A percentile compares a stretch with the other conserved stretches of the same genome.
phyloP scores from a whole-genome alignment of 2,113 vertebrate genomes.

The Philantomba maxwellii region DNA sequence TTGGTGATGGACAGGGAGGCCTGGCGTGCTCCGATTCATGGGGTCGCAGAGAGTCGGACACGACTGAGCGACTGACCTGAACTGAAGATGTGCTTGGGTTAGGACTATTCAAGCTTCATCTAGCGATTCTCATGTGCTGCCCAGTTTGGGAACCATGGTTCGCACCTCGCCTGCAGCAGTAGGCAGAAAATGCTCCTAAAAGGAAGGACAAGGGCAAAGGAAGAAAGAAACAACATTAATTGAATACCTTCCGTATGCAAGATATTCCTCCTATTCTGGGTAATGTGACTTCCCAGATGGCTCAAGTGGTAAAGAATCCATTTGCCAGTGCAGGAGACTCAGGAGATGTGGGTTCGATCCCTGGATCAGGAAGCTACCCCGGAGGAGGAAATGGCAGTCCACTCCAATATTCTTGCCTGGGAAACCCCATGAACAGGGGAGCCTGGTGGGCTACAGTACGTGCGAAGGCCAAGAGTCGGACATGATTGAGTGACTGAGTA shows the following conservation, averaged over 20 bases:
- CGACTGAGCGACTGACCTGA: too few relatives aligned
- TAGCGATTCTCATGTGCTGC: neutral
- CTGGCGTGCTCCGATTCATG: too few relatives aligned
- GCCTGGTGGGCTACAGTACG: neutral
- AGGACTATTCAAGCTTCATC: neutral
- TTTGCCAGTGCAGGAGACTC: neutral
- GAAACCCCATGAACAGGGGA: neutral
- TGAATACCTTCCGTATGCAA: neutral
- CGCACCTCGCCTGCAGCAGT: rapidly evolving
- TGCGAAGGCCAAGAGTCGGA: neutral
- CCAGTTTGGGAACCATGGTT: neutral
- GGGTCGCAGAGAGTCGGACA: too few relatives aligned
- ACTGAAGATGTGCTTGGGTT: neutral
- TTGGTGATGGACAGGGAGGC: too few relatives aligned
- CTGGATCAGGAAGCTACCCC: neutral
- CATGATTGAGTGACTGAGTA: neutral
- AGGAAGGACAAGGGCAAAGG: neutral
- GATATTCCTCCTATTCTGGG: neutral
- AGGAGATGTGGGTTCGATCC: rapidly evolving
- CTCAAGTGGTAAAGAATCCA: neutral
- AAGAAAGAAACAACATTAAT: neutral
- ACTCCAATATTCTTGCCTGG: neutral
- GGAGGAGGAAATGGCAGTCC: neutral
- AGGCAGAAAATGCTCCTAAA: neutral
- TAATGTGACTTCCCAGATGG: neutral